phyloP scores from a whole-genome alignment of 2,888 invertebrate genomes.

The Tryphoninae sp. region DNA sequence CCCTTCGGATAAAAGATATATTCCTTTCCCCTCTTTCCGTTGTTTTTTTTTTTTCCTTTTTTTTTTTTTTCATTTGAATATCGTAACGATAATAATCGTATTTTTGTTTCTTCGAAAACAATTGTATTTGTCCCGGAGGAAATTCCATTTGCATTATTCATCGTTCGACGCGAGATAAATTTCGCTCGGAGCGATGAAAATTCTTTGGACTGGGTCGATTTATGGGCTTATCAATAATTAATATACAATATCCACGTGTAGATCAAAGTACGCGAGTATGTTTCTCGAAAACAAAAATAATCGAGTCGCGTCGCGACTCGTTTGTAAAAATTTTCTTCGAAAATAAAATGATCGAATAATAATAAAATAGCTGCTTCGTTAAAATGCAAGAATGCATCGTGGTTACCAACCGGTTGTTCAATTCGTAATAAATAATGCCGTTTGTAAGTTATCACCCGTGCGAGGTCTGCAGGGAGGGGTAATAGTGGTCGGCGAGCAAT shows the following conservation, averaged over 20 bases:
- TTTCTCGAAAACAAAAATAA: not conserved
- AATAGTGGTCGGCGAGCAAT: too few species aligned
- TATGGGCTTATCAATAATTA: not conserved
- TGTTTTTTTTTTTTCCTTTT: not conserved
- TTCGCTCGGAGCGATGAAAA: not conserved
- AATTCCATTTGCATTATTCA: too few species aligned
- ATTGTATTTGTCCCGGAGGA: slow-evolving; percentile 5
- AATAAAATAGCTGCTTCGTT: not conserved
- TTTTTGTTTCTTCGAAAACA: not conserved
- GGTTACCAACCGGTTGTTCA: slow-evolving; percentile 35
- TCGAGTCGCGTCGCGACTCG: slow-evolving; percentile 17
- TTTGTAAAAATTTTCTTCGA: slow-evolving; percentile 34
- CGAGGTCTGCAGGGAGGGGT: too few species aligned
- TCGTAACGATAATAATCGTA: not conserved
- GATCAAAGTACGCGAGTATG: not conserved
- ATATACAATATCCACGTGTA: not conserved
- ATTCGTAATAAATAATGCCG: slow-evolving; percentile 35
- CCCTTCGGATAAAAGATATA: too few species aligned
- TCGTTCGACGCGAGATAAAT: too few species aligned
- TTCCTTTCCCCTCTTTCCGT: too few species aligned
- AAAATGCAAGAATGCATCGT: slow-evolving; percentile 16
- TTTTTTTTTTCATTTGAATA: not conserved
- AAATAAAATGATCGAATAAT: slow-evolving; percentile 19
- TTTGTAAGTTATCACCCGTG: too few species aligned
- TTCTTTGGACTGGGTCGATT: not conserved